phyloP scores from a whole-genome alignment of 2,888 invertebrate genomes.

The Tineola bisselliella region DNA sequence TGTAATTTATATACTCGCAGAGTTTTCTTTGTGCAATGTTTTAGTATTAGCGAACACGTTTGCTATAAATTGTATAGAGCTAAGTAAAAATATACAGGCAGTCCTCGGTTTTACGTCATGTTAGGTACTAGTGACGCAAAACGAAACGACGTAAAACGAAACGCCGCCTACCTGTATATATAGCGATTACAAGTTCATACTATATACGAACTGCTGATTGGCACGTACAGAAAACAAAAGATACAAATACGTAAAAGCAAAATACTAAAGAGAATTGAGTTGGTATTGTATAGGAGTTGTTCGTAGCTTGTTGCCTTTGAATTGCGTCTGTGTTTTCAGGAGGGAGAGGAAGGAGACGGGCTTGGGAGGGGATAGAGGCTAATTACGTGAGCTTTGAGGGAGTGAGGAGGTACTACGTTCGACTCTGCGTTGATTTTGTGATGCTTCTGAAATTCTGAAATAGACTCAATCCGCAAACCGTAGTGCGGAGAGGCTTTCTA shows the following conservation, averaged over 20 bases:
- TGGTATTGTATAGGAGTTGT: neutral
- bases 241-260: neutral
- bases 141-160: too few species aligned
- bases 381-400: slow-evolving; percentile 14
- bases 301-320: slow-evolving; percentile 1
- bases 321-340: neutral
- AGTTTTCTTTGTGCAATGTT: too few species aligned
- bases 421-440: slow-evolving; percentile 5
- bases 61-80: too few species aligned
- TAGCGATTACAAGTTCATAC: too few species aligned
- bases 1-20: too few species aligned
- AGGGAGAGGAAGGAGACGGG: neutral
- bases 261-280: neutral
- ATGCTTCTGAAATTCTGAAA: neutral
- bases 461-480: slow-evolving; percentile 9
- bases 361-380: neutral
- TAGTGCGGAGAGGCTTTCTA: neutral
- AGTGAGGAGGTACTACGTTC: neutral
- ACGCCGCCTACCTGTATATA: too few species aligned
- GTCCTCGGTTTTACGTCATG: too few species aligned
- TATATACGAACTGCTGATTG: neutral
- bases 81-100: too few species aligned
- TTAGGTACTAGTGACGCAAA: too few species aligned
- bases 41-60: too few species aligned
- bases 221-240: neutral